Evolutionary conservation across 2,113 vertebrate species (phyloP), one percentile per base, ranked within the genome.

Genomic region (Antechinus flavipes): DNA sequence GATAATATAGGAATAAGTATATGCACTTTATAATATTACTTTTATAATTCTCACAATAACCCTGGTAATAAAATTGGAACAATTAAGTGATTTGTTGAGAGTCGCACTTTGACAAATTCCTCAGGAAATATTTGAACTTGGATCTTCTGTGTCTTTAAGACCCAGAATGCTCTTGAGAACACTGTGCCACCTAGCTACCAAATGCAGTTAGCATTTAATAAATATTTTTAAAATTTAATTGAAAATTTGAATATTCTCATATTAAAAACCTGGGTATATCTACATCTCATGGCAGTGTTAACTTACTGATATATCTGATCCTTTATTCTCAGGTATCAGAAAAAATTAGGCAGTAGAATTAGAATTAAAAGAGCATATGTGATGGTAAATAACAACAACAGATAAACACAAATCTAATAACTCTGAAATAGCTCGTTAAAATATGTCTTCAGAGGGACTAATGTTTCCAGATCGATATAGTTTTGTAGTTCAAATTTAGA

Each of bases 401-500:
- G 49, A 52, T 52, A 49, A 54, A 11, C 30, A 54, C 35, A 68
- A 56, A 55, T 58, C 49, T 50, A 91, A 92, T 42, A 19, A 2
- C 68, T 84, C 68, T 84, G 68, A 84, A 84, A 84, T 42, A 23
- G 19, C 16, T 8, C n/a, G 42, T 84, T 8, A 84, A 84, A 84
- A 23, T 84, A 6, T 42, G 35, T 42, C 19, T 84, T 42, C 68
- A 84, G 68, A n/a, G 7, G 19, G 19, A 84, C 5, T 22, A 42
- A 84, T 84, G n/a, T 42, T 84, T 7, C 68, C 6, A 42, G 35
- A 84, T 84, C 6, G 8, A 42, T 42, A 23, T 23, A 84, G 68
- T 58, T 0, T 42, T 24, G 94, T 96, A 76, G n/a, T 95, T 94
- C 94, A 50, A 89, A 53, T 95, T 92, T 92, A 97, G 94, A 54